Conservation (phyloP, 2,797 vertebrate species). For the Halcyon chelicuti region DNA sequence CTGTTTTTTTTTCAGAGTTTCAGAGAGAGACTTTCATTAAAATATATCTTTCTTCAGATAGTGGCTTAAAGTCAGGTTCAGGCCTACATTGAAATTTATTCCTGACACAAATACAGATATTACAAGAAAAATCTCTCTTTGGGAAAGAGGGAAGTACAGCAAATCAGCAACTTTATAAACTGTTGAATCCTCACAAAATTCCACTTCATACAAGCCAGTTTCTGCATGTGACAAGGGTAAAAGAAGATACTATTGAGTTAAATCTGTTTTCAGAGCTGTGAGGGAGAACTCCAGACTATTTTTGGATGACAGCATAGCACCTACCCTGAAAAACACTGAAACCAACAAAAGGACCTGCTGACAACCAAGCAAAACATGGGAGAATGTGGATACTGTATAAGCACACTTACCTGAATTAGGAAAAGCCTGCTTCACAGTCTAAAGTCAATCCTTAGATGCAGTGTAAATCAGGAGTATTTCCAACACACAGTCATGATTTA, state of each 20-base stretch:
- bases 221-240: rapidly evolving
- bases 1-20: neutral
- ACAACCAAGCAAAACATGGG: neutral
- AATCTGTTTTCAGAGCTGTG: neutral
- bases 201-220: neutral
- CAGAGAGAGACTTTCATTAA: neutral
- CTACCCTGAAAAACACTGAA: neutral
- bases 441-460: neutral
- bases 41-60: constrained; percentile 11
- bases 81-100: neutral
- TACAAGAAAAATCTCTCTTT: neutral
- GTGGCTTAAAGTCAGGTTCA: constrained; percentile 10
- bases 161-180: neutral
- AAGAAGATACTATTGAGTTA: neutral
- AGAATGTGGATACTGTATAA: neutral
- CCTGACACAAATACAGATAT: neutral
- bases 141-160: neutral
- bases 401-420: neutral
- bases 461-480: neutral
- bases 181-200: neutral
- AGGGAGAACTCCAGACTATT: neutral
- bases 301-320: neutral
- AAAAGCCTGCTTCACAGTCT: neutral
- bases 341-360: neutral
- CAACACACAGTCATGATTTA: neutral